These are phyloP conservation scores for Tetrao urogallus DNA, from an alignment of 2,113 vertebrate species.

Conservation along the genomic window DNA sequence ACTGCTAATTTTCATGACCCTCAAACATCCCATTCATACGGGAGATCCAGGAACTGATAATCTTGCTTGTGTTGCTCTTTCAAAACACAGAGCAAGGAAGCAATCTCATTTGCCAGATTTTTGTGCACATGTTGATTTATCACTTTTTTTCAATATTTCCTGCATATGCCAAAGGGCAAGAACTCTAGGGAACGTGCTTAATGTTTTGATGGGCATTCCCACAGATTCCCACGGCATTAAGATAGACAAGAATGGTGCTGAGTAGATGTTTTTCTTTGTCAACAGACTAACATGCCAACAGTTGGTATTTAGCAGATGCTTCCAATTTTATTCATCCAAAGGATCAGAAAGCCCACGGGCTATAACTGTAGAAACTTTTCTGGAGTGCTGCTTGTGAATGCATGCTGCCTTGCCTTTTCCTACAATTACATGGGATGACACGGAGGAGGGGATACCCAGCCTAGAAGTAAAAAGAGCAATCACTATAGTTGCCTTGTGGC, in stretches of 20 bases:
- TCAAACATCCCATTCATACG: not conserved
- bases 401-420: accelerated
- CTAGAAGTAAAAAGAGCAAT: not conserved
- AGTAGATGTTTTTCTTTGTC: not conserved
- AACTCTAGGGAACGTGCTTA: not conserved
- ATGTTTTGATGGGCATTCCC: accelerated
- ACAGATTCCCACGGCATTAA: not conserved
- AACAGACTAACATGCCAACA: not conserved
- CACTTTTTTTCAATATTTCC: not conserved
- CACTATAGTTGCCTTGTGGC: accelerated
- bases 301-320: accelerated
- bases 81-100: not conserved
- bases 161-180: not conserved
- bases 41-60: not conserved
- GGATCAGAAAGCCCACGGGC: not conserved
- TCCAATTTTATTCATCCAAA: not conserved
- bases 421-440: accelerated
- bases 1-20: not conserved
- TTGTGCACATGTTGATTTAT: not conserved
- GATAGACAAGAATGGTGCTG: not conserved
- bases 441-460: not conserved
- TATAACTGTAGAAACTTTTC: not conserved
- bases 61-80: not conserved
- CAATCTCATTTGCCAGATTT: not conserved
- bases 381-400: not conserved